Evolutionary conservation across 53 echinoderm and acorn worm species (phyloP), one percentile per base, ranked within the genome.

Genomic region (Holothuria leucospilota): DNA sequence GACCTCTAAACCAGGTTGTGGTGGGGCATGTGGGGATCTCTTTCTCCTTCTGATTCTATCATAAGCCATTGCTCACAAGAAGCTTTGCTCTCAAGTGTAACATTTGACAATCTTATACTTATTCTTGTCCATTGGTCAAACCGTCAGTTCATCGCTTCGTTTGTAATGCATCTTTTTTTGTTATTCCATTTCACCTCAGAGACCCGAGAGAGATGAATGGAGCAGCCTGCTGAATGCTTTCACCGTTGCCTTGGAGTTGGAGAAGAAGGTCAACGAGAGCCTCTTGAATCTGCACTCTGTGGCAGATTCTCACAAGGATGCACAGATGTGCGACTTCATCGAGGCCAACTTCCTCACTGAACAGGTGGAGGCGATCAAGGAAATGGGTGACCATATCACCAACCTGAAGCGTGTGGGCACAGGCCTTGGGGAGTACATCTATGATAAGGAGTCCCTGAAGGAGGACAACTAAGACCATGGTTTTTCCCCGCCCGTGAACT

Each of bases 341-440:
- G 94, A 96, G 80, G 71, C 79, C 82, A 52, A 94, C 85, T 94
- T 83, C 85, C 82, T 96, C 69, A 94, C 96, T 0, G 94, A 96
- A 87, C 94, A 96, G 75, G 94, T 94, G 52, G 94, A 96, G 62
- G 93, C 96, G 86, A 96, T 96, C 93, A 94, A 94, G 84, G 91
- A 94, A 62, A 83, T 94, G 20, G 93, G 91, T 1, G 96, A 92
- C 49, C 85, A 94, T 90, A 68, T 94, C 68, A 85, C 85, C 71
- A 93, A 93, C 87, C 90, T 96, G 63, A 66, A 87, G 66, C 94
- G 94, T 49, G 93, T 89, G 59, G 94, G 94, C 2, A 39, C 91
- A 8, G 94, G 96, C 13, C 93, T 96, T 28, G 96, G 96, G 15
- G 94, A 93, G 75, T 96, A 91, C 90, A 93, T 88, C 82, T 96